Evolutionary conservation across 2,113 vertebrate species (phyloP), one percentile per base, ranked within the genome.

Genomic region (Phalacrocorax carbo): DNA sequence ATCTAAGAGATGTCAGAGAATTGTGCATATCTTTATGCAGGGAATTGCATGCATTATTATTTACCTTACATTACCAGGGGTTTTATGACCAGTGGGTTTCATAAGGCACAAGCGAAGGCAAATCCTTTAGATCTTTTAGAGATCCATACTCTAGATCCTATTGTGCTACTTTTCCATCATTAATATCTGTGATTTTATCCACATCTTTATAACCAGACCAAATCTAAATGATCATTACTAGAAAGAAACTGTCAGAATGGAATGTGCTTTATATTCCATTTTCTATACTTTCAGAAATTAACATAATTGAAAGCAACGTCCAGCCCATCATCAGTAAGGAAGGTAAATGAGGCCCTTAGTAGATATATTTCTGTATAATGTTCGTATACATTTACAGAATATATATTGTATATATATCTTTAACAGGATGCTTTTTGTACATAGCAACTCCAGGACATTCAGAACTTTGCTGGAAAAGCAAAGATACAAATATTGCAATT

Each of bases 201-300:
- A 78, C 70, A 36, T 82, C 48, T 80, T 95, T 83, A 55, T 72
- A 48, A 75, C 18, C 51, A 82, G 34, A 54, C 5, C 15, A 57
- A 70, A 65, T 62, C 40, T 68, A 55, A 76, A 22, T 84, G 13
- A 42, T 87, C 5, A 1, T 40, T 75, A 26, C 7, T 23, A n/a
- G 64, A 29, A 64, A 91, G 20, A 71, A 80, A 55, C 64, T 68
- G 5, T 86, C 93, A 90, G 91, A 88, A 83, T 58, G 84, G 92
- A 96, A 91, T 79, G 86, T 86, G n/a, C 38, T 96, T 96, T 85
- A 94, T 95, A 80, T 97, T 97, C 95, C 96, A 97, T 86, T 97
- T 98, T 98, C 86, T 98, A 26, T 98, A 80, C 94, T 98, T 98
- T 96, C 98, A 98, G 98, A 98, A 98, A 98, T 98, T 97, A 98